Evolutionary conservation across 2,113 vertebrate genomes (phyloP).

Genomic region (Chaenogobius annularis): DNA sequence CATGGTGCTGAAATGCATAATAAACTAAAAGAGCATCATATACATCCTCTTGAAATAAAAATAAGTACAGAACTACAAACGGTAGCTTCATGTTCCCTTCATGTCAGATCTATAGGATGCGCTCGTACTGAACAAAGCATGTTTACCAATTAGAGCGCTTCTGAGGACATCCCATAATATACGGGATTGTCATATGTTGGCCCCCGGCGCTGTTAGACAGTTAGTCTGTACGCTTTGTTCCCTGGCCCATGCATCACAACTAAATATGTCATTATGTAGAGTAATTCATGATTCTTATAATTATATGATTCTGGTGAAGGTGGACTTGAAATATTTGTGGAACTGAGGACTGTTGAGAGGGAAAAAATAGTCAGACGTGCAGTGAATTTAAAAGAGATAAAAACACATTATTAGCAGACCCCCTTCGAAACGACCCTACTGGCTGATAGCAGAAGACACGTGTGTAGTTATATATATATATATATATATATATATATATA

Average conservation of each 20-base stretch:
- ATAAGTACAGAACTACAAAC: not conserved
- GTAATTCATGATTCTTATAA: not conserved
- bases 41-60: not conserved
- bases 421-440: no score
- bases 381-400: no score
- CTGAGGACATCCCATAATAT: not conserved
- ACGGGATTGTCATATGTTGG: not conserved
- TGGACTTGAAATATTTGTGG: not conserved
- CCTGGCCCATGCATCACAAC: not conserved
- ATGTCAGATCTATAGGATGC: not conserved
- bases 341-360: no score
- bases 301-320: not conserved
- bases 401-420: no score
- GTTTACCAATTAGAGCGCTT: not conserved
- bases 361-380: no score
- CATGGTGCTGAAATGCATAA: not conserved
- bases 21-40: not conserved
- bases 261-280: not conserved
- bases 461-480: no score
- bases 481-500: no score
- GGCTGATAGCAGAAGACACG: no score
- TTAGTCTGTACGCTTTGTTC: not conserved
- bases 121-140: constrained; percentile 4
- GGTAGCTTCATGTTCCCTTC: not conserved
- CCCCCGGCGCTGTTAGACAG: not conserved